Evolutionary conservation across 2,113 vertebrate species (phyloP).

Genomic region (Nicator chloris): DNA sequence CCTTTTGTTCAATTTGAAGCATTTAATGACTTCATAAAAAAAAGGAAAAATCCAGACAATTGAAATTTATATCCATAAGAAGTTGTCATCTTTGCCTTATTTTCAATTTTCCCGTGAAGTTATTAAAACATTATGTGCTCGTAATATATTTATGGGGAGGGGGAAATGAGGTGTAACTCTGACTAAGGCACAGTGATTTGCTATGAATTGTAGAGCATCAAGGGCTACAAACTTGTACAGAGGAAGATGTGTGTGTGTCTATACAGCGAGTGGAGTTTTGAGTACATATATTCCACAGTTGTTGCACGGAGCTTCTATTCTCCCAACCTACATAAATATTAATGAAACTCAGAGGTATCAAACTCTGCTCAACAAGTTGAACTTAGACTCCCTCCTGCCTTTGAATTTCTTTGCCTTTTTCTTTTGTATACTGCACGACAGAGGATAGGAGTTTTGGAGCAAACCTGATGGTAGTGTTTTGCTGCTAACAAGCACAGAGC

Average conservation of each 20-base stretch:
- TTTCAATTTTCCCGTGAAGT: slow-evolving; percentile 55
- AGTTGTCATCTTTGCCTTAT: slow-evolving; percentile 51
- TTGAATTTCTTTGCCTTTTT: slow-evolving; percentile 33
- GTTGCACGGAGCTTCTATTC: background rate
- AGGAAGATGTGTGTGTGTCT: background rate
- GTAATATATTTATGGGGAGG: slow-evolving; percentile 49
- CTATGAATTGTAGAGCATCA: background rate
- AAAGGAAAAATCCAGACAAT: background rate
- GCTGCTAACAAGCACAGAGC: slow-evolving; percentile 18
- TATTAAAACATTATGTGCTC: slow-evolving; percentile 61
- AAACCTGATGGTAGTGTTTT: background rate
- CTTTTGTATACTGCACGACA: background rate
- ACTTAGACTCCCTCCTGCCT: slow-evolving; percentile 10
- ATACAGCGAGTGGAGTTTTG: background rate
- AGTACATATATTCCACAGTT: background rate
- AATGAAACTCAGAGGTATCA: slow-evolving; percentile 3
- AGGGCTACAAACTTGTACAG: background rate
- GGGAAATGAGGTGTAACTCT: slow-evolving; percentile 54
- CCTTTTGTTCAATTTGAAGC: slow-evolving; percentile 38
- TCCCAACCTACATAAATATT: slow-evolving; percentile 26
- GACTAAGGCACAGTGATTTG: slow-evolving; percentile 23
- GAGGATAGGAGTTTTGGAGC: background rate
- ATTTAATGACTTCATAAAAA: slow-evolving; percentile 49
- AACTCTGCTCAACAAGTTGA: slow-evolving; percentile 26
- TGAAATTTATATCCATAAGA: slow-evolving; percentile 54